Evolutionary conservation across 2,888 invertebrate species (phyloP).

Genomic region (Aromia moschata): DNA sequence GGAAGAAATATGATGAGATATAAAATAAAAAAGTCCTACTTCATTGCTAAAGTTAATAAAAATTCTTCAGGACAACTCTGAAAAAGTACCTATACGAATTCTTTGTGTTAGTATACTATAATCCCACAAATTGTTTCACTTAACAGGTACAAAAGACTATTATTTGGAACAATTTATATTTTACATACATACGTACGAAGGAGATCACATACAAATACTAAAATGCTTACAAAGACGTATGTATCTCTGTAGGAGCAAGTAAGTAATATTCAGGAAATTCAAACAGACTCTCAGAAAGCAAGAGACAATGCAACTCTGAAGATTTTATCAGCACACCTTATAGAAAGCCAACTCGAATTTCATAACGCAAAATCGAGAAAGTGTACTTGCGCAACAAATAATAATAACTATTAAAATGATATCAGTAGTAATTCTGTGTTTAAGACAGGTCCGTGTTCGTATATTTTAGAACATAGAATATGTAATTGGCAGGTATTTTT

Average conservation of each 20-base stretch:
- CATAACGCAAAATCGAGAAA: slow-evolving; percentile 44
- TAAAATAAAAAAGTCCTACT: too few relatives aligned
- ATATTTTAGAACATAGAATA: too few relatives aligned
- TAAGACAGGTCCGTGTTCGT: slow-evolving; percentile 18
- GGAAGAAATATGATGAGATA: too few relatives aligned
- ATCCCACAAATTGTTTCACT: too few relatives aligned
- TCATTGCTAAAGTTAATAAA: too few relatives aligned
- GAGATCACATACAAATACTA: slow-evolving; percentile 34
- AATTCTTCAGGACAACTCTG: too few relatives aligned
- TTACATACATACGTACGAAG: slow-evolving; percentile 34
- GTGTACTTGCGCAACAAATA: slow-evolving; percentile 47
- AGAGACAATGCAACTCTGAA: slow-evolving; percentile 37
- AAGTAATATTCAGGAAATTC: slow-evolving; percentile 40
- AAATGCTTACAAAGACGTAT: slow-evolving; percentile 37
- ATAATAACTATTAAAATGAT: slow-evolving; percentile 48
- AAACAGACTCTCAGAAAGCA: slow-evolving; percentile 12
- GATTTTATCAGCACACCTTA: slow-evolving; percentile 43
- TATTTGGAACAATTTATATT: too few relatives aligned
- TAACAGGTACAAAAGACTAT: too few relatives aligned
- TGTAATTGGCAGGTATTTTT: too few relatives aligned
- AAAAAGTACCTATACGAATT: too few relatives aligned
- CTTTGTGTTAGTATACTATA: too few relatives aligned
- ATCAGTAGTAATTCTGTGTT: slow-evolving; percentile 37
- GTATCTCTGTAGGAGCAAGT: too few relatives aligned
- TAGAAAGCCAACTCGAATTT: slow-evolving; percentile 48